Evolutionary conservation across 2,113 vertebrate species (phyloP).

Genomic region (Gymnogyps californianus): DNA sequence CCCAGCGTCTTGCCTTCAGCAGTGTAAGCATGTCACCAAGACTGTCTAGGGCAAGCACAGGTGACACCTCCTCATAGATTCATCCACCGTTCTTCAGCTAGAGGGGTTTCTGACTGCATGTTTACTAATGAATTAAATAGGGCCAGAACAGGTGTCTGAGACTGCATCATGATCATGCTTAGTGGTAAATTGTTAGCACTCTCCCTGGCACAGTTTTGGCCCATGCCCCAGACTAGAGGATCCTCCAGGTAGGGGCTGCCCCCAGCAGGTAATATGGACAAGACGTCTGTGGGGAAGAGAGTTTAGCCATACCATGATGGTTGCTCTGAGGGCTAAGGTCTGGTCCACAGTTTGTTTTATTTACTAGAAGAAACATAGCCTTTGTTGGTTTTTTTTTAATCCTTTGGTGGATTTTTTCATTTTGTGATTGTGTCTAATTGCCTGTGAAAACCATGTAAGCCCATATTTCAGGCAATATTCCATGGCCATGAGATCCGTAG

Average conservation of each 20-base stretch:
- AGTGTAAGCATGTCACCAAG: neutral
- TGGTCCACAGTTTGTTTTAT: neutral
- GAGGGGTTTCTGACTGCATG: neutral
- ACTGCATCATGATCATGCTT: neutral
- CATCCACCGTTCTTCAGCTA: neutral
- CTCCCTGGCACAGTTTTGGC: neutral
- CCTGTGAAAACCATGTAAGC: neutral
- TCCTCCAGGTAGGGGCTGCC: neutral
- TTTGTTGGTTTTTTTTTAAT: neutral
- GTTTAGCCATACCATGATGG: neutral
- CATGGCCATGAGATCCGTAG: neutral
- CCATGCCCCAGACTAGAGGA: neutral
- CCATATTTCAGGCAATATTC: neutral
- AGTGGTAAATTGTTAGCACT: neutral
- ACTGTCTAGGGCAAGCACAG: fast-evolving
- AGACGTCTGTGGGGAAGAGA: fast-evolving
- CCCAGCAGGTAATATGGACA: neutral
- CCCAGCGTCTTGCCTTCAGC: neutral
- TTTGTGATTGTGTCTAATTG: neutral
- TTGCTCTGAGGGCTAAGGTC: neutral
- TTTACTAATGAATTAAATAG: neutral
- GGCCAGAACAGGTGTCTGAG: neutral
- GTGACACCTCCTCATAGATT: neutral
- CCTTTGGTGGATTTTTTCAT: neutral
- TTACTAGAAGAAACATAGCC: neutral